Base-by-base conservation (phyloP, 2,888 invertebrate genomes). In the Campopleginae sp. region DNA sequence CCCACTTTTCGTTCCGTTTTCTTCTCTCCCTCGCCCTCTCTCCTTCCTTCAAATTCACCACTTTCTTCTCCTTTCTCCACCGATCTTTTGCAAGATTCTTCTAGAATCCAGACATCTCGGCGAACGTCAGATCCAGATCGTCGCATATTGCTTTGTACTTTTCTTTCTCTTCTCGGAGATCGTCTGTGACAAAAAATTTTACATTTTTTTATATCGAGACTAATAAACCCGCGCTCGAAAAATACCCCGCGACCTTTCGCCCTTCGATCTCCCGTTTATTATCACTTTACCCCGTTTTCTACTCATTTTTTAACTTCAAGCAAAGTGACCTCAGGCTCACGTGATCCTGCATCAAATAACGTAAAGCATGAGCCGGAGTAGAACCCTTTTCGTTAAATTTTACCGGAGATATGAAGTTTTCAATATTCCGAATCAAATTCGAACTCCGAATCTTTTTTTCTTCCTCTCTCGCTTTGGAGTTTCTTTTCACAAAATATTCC, bases 121-220 rank as follows among this genome's bases (percentile, higher is more conserved):
- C 96, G 94, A 96, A 96, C 89, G 97, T 97, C 91, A 95, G 94
- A 94, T 97, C 97, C 94, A 97, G 94, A 93, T 97, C 97, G 94
- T 97, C 96, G 94, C 96, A 96, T 94, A 97, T 96, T 90, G 95
- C 95, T 95, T 96, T 97, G 96, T 96, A 97, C 94, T 96, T 96
- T 94, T 97, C 96, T 95, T 97, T 97, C 91, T 95, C 95, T 93
- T 95, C 95, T 90, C 95, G 95, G 91, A 95, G 93, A 90, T 95
- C 95, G 93, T 95, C 95, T 95, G 94, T 71, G 94, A 94, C 81
- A 77, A 81, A 38, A 12, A 42, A 27, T 46, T 51, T n/a, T 19
- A 44, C 31, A 27, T 33, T 10, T 63, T 17, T 33, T 27, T 10
- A 23, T 5, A 0, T 19, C 38, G n/a, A 44, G 46, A 44, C n/a